Evolutionary conservation across 2,797 vertebrate species (phyloP).

Genomic region (Halcyon leucocephala): DNA sequence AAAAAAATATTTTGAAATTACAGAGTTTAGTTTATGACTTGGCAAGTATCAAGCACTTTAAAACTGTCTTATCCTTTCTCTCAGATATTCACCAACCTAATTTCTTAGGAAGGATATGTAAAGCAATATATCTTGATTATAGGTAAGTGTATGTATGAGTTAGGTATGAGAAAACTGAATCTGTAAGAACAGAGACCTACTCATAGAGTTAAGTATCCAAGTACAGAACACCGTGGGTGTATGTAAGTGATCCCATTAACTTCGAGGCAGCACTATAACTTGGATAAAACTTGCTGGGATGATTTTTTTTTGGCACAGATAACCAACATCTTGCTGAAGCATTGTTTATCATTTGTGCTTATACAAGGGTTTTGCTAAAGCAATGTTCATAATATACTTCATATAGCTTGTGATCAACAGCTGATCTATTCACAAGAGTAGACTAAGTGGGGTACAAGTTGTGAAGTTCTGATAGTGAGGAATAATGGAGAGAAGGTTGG

Average conservation of each 20-base stretch:
- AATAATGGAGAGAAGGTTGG: background rate
- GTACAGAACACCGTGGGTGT: background rate
- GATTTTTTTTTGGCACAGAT: background rate
- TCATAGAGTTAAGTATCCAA: background rate
- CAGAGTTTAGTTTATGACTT: background rate
- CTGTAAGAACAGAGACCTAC: background rate
- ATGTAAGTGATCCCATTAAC: background rate
- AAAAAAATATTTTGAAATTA: background rate
- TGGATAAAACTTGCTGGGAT: background rate
- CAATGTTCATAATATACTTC: background rate
- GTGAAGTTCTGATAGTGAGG: rapidly evolving
- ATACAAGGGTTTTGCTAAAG: background rate
- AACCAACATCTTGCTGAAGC: background rate
- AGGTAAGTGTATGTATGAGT: background rate
- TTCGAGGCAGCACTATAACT: background rate
- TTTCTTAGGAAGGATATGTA: background rate
- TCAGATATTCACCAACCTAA: background rate
- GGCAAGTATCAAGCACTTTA: background rate
- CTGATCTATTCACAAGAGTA: background rate
- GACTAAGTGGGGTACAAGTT: background rate
- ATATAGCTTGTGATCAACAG: background rate
- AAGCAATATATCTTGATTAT: background rate
- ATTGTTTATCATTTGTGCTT: background rate
- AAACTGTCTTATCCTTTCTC: background rate
- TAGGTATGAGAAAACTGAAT: background rate